Evolutionary conservation across 1,140 invertebrate species (phyloP).

Genomic region (Streblospio benedicti): DNA sequence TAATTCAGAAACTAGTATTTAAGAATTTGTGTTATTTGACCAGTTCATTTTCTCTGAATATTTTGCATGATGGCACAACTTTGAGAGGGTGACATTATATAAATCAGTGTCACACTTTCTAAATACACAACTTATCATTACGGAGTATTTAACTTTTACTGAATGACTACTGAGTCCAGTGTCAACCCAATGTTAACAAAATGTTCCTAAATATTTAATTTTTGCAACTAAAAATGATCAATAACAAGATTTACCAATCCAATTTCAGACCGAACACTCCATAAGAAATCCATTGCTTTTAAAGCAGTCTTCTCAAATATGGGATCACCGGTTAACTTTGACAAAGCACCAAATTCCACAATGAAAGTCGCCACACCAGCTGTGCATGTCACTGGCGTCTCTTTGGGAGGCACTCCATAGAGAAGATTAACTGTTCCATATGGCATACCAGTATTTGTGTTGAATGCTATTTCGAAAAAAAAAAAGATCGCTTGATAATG

Average conservation of each 20-base stretch:
- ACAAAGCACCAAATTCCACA: constrained; percentile 91
- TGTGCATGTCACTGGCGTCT: constrained; percentile 94
- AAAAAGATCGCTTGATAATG: constrained; percentile 10
- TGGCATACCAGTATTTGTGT: constrained; percentile 77
- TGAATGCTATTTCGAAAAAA: constrained; percentile 54
- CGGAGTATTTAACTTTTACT: no score
- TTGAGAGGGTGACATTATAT: no score
- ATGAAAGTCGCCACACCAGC: constrained; percentile 96
- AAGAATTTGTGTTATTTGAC: no score
- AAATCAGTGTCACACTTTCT: no score
- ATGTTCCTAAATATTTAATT: no score
- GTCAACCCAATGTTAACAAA: no score
- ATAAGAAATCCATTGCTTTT: constrained; percentile 80
- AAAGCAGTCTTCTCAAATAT: constrained; percentile 88
- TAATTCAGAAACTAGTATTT: no score
- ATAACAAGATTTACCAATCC: constrained; percentile 64
- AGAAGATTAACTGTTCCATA: constrained; percentile 78
- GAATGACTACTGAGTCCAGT: no score
- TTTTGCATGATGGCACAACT: no score
- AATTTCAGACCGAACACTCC: constrained; percentile 74
- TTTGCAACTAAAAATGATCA: no score
- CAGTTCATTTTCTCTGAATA: no score
- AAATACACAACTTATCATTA: no score
- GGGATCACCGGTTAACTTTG: constrained; percentile 80
- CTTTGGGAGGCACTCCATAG: constrained; percentile 83